Evolutionary conservation across 2,888 invertebrate species (phyloP).

Genomic region (Deilephila porcellus): DNA sequence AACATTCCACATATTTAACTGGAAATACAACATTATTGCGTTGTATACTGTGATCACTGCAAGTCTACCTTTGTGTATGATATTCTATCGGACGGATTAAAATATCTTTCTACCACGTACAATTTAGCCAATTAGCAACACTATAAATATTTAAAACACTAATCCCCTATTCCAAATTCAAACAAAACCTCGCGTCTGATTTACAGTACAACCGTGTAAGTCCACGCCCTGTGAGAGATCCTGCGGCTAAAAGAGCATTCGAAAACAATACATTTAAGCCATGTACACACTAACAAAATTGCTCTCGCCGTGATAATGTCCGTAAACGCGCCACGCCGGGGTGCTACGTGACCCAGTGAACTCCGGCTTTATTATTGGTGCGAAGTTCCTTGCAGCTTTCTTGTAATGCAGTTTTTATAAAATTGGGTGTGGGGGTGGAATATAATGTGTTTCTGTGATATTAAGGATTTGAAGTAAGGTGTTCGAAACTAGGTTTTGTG

Average conservation of each 20-base stretch:
- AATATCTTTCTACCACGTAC: no score
- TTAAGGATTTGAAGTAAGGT: no score
- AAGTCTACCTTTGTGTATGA: no score
- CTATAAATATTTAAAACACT: background rate
- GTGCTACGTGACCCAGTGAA: conserved; percentile 24
- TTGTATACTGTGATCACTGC: no score
- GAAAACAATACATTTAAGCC: conserved; percentile 24
- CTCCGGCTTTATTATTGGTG: conserved; percentile 9
- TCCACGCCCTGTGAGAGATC: background rate
- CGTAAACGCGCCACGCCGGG: conserved; percentile 29
- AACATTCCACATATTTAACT: no score
- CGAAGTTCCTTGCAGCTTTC: background rate
- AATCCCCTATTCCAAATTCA: background rate
- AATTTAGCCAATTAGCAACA: background rate
- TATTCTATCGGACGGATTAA: no score
- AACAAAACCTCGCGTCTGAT: background rate
- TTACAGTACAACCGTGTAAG: conserved; percentile 15
- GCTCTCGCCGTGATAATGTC: conserved; percentile 18
- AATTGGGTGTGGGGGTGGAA: background rate
- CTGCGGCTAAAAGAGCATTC: conserved; percentile 1
- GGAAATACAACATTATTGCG: no score
- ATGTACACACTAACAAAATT: conserved; percentile 20
- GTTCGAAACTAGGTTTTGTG: no score
- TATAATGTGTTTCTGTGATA: no score
- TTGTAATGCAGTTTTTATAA: background rate